Evolutionary conservation across 2,797 vertebrate genomes (phyloP), one percentile per base, ranked within the genome.

Genomic region (Australoheros facetus): DNA sequence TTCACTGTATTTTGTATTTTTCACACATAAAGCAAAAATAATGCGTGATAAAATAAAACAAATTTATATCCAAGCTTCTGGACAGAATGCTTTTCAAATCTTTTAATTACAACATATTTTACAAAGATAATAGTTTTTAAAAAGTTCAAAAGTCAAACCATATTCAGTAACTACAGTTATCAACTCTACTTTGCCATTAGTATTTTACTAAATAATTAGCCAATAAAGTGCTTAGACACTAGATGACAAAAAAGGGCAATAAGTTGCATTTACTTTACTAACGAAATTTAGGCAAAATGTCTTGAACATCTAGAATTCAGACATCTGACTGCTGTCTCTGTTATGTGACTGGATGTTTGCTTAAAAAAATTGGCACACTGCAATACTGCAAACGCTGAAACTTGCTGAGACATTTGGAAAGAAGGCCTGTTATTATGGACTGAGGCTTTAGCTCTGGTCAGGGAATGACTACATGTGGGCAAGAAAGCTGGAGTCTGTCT

Each of bases 361-460:
- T 60, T 78, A 58, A n/a, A 11, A 32, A 12, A 21, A 17, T 48
- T 30, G 48, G 6, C 80, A 64, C 5, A 1, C 76, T 81, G 78
- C 76, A 66, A 82, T 55, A 14, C 53, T 54, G 74, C 58, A 80
- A 71, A 62, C 72, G 42, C 60, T 8, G 45, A 82, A 42, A 66
- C 79, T 48, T 60, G 53, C 82, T 30, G 83, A 88, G 86, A 80
- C 66, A 37, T 85, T 71, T 94, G 92, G 92, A 88, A 78, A 66
- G 1, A 69, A 53, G 39, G 75, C 42, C 89, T 91, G 87, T 93
- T 26, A 94, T 96, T 92, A 87, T 83, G 88, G 90, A 69, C 81
- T 2, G 64, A 53, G 64, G 45, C 45, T 87, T 83, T 54, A 12
- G 62, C 75, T 89, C 71, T 81, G 87, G 86, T 91, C 53, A 72